These are phyloP conservation scores for Triplophysa siluroides DNA, from an alignment of 2,113 vertebrate species.

Conservation along the genomic window DNA sequence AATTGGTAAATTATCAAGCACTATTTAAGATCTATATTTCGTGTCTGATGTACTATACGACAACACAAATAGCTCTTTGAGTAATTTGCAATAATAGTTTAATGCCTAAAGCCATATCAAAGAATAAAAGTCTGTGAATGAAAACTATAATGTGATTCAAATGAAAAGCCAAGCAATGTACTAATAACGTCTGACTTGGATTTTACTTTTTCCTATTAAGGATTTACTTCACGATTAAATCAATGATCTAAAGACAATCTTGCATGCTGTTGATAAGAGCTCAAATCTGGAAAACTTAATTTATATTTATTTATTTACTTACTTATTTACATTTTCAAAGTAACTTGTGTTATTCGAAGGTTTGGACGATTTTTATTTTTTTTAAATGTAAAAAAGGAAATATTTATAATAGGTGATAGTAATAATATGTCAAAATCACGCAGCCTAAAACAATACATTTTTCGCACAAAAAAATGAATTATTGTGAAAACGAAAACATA, in stretches of 20 bases:
- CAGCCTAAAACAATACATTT: no score
- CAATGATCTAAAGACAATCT: background rate
- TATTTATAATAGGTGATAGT: no score
- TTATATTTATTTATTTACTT: no score
- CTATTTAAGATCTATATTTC: conserved; percentile 67
- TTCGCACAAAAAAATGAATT: no score
- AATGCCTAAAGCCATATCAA: conserved; percentile 52
- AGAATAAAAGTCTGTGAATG: conserved; percentile 58
- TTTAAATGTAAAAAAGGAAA: no score
- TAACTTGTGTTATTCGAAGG: no score
- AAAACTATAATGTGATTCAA: background rate
- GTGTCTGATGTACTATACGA: conserved; percentile 59
- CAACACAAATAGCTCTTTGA: conserved; percentile 61
- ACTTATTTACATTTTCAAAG: no score
- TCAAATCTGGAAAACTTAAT: no score
- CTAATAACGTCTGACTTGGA: conserved; percentile 1
- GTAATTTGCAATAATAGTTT: conserved; percentile 73
- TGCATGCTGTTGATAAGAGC: background rate
- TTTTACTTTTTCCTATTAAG: background rate
- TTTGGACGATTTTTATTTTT: no score
- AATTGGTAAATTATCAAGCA: conserved; percentile 67
- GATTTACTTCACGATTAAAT: background rate
- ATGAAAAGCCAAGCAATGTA: background rate
- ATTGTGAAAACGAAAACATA: no score
- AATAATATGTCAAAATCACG: no score